Base-by-base conservation (phyloP, 1,140 invertebrate species). In the Trichonephila inaurata region DNA sequence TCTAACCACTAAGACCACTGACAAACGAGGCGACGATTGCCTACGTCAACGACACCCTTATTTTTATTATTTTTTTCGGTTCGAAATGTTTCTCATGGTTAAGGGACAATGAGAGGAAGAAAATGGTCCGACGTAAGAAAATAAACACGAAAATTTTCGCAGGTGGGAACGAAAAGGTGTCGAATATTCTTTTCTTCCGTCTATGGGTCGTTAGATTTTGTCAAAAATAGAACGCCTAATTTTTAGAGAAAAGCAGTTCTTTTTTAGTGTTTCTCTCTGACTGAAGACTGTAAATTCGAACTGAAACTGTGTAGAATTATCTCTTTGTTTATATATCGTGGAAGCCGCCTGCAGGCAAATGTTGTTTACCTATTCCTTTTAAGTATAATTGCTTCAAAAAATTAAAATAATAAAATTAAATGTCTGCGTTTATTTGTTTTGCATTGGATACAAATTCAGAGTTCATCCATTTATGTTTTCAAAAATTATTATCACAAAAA, bases 1-100 rank as follows among this genome's bases (percentile, higher is more conserved):
- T 61, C 60, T 33, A 60, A 51, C 60, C 58, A n/a, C n/a, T 33
- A 61, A 28, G 58, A 19, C 60, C 85, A 61, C 58, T 87, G 60
- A 87, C 85, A 62, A 89, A 89, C 62, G 88, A 89, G 88, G 64
- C 88, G 88, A 58, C 66, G 88, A 89, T 89, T 89, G 88, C 19
- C 66, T 19, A 40, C 72, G 72, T 77, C 72, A 77, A 28, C 72
- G 72, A 40, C 72, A 24, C 72, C 33, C 5, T 33, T 33, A 40
- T 77, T 77, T 64, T 21, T 64, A 1, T 62, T 21, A 4, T 19
- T 64, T 64, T 64, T 51, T 51, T 51, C 51, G 10, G 66, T 69
- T 69, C n/a, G 2, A 77, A 77, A 28, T 19, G 16, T 77, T 77
- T 77, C 28, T 18, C 72, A 77, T 77, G 18, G 33, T 77, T 77